Conservation (phyloP, 2,888 invertebrate genomes). For the Galeruca laticollis region DNA sequence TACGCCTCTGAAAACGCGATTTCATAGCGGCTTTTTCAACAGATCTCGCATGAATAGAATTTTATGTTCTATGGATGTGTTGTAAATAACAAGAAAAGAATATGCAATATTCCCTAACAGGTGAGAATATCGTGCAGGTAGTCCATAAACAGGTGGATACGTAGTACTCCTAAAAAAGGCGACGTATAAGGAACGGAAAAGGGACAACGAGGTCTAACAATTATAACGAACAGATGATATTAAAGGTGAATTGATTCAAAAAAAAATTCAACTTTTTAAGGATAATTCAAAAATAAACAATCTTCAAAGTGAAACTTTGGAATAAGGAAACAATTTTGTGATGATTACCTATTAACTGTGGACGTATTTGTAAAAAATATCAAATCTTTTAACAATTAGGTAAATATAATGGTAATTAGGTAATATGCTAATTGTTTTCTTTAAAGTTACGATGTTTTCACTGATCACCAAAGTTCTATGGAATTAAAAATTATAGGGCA, state of each 20-base stretch:
- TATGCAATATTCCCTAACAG: slow-evolving; percentile 42
- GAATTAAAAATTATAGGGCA: too few relatives aligned
- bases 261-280: not conserved
- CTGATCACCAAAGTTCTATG: too few relatives aligned
- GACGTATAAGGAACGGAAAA: slow-evolving; percentile 11
- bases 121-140: slow-evolving; percentile 40
- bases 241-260: not conserved
- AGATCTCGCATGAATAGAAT: slow-evolving; percentile 38
- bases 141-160: slow-evolving; percentile 37
- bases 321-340: too few relatives aligned
- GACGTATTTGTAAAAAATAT: too few relatives aligned
- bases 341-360: too few relatives aligned
- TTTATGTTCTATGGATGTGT: slow-evolving; percentile 40
- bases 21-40: slow-evolving; percentile 38
- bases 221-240: slow-evolving; percentile 3
- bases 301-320: not conserved
- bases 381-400: too few relatives aligned
- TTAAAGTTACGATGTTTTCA: too few relatives aligned
- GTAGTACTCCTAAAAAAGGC: slow-evolving; percentile 13
- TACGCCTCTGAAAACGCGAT: slow-evolving; percentile 30
- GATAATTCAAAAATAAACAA: not conserved
- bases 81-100: slow-evolving; percentile 40
- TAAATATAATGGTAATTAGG: too few relatives aligned
- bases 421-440: too few relatives aligned
- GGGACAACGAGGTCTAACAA: not conserved